A percentile compares a stretch with the other conserved stretches of the same genome.
phyloP scores from a whole-genome alignment of 2,797 vertebrate species.

The Megalops cyprinoides region DNA sequence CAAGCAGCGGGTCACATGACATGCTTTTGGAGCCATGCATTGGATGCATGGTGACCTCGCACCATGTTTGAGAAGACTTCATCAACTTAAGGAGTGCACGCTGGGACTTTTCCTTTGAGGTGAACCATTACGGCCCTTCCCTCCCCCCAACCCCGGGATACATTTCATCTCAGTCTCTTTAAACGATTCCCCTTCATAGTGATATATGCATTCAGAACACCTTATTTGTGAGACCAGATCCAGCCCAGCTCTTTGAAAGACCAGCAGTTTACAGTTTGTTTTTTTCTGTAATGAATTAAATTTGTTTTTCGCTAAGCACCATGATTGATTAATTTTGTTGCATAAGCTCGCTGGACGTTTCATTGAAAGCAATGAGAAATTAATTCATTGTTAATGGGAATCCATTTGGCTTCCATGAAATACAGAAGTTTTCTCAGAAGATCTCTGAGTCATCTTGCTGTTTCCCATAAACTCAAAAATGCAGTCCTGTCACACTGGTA shows the following conservation, averaged over 20 bases:
- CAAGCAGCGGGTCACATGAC: not conserved
- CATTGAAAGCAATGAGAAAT: not conserved
- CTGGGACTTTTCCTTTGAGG: not conserved
- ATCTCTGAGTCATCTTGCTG: not conserved
- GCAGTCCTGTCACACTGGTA: not conserved
- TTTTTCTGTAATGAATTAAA: not conserved
- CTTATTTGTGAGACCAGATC: not conserved
- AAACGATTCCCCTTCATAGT: not conserved
- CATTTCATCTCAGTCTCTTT: not conserved
- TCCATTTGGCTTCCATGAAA: conserved; percentile 2
- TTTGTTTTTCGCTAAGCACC: not conserved
- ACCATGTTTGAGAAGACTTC: not conserved
- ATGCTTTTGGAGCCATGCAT: not conserved
- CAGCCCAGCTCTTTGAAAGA: not conserved
- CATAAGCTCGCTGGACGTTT: not conserved
- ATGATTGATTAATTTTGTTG: conserved; percentile 14
- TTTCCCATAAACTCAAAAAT: not conserved
- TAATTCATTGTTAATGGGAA: not conserved
- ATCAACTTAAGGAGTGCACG: not conserved
- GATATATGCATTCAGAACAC: not conserved
- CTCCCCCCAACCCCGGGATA: not conserved
- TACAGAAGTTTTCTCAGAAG: not conserved
- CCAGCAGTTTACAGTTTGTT: not conserved
- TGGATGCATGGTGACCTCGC: not conserved
- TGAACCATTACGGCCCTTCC: not conserved